phyloP scores from a whole-genome alignment of 2,888 invertebrate species.

The Cryptophagus acutangulus region DNA sequence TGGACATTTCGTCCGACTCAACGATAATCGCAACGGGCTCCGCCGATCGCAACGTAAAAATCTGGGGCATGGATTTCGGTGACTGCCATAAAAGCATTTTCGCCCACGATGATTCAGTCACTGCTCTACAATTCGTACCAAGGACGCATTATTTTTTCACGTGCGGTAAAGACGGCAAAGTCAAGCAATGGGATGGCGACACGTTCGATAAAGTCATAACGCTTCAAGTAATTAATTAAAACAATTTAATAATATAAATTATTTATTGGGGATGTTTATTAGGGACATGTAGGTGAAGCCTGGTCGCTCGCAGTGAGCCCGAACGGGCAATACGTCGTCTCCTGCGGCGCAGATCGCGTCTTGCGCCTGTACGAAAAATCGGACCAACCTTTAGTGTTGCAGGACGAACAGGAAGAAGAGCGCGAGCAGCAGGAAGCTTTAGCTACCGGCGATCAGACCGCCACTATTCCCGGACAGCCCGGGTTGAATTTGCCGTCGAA shows the following conservation, averaged over 20 bases:
- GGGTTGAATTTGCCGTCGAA: slow-evolving; percentile 74
- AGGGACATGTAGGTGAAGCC: slow-evolving; percentile 82
- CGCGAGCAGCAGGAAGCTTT: slow-evolving; percentile 71
- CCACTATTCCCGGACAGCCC: slow-evolving; percentile 64
- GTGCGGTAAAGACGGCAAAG: slow-evolving; percentile 85
- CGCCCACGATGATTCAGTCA: slow-evolving; percentile 94
- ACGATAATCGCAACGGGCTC: slow-evolving; percentile 89
- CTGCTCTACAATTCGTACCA: slow-evolving; percentile 82
- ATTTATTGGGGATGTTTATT: slow-evolving; percentile 19
- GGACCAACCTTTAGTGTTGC: slow-evolving; percentile 84
- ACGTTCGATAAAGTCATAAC: slow-evolving; percentile 86
- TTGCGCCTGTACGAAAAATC: slow-evolving; percentile 81
- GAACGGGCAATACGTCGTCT: slow-evolving; percentile 71
- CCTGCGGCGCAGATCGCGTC: slow-evolving; percentile 84
- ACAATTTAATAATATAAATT: slow-evolving; percentile 3
- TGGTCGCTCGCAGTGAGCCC: slow-evolving; percentile 71
- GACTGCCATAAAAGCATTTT: slow-evolving; percentile 94
- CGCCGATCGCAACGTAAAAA: slow-evolving; percentile 90
- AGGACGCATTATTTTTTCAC: slow-evolving; percentile 92
- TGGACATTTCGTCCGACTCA: slow-evolving; percentile 90
- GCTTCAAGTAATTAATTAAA: slow-evolving; percentile 57
- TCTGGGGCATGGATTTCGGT: slow-evolving; percentile 99
- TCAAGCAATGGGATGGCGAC: slow-evolving; percentile 98
- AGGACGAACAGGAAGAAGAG: slow-evolving; percentile 84
- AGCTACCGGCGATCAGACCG: slow-evolving; percentile 65